These are phyloP conservation scores for Hypotaenidia okinawae DNA, from an alignment of 2,797 vertebrate species.

Conservation along the genomic window DNA sequence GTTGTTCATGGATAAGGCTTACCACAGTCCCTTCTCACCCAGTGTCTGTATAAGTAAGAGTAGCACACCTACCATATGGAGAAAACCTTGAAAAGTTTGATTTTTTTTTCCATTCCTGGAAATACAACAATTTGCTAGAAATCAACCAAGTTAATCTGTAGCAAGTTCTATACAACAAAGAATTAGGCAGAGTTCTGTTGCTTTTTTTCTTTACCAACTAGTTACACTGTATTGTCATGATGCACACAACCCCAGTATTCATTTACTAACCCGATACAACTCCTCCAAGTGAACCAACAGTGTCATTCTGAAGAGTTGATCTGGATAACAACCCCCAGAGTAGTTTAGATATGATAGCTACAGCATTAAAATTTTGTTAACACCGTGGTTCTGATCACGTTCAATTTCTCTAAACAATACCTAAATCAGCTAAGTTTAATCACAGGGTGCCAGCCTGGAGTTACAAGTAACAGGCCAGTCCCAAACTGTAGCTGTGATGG, in stretches of 20 bases:
- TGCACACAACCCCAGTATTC: background rate
- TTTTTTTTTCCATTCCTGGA: background rate
- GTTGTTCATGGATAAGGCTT: background rate
- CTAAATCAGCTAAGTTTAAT: background rate
- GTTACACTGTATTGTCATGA: background rate
- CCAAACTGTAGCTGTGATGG: background rate
- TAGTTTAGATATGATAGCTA: background rate
- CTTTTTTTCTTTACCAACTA: background rate
- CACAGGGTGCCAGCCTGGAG: background rate
- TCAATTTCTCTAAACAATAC: background rate
- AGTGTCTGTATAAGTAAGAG: fast-evolving
- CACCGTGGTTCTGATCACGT: background rate
- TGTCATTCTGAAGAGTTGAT: background rate
- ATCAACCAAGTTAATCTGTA: background rate
- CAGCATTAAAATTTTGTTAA: background rate
- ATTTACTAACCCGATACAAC: background rate
- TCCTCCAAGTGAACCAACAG: background rate
- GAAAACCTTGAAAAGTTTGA: background rate
- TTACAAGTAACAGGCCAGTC: background rate
- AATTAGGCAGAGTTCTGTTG: background rate
- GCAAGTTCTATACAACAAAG: background rate
- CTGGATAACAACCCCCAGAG: background rate
- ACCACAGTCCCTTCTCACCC: background rate
- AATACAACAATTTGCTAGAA: background rate
- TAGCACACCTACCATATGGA: background rate